Percentiles rank a stretch among this genome's conserved stretches.
phyloP scores from a whole-genome alignment of 2,113 vertebrate genomes.

The Sinocyclocheilus rhinocerous region DNA sequence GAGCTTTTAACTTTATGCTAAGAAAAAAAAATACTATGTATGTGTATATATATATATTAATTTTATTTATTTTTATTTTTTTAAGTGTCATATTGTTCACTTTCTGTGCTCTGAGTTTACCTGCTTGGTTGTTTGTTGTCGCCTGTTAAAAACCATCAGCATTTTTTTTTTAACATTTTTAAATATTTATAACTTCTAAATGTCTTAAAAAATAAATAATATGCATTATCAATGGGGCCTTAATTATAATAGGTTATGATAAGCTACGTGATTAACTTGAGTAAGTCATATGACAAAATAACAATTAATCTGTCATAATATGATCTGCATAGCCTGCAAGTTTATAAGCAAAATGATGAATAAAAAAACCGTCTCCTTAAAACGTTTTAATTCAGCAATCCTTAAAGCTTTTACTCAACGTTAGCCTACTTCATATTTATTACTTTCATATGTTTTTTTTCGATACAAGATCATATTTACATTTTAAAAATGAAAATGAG shows the following conservation, averaged over 20 bases:
- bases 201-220: background rate
- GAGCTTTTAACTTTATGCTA: background rate
- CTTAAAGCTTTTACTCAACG: too few species aligned
- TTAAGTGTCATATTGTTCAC: background rate
- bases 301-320: background rate
- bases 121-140: background rate
- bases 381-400: background rate
- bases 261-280: background rate
- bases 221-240: background rate
- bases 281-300: background rate
- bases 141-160: background rate
- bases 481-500: too few species aligned
- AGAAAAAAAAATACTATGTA: background rate
- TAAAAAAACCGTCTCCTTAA: background rate
- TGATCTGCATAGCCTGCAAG: background rate
- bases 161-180: too few species aligned
- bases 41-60: too few species aligned
- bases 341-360: background rate
- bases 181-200: too few species aligned
- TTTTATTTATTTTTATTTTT: too few species aligned
- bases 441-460: background rate
- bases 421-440: too few species aligned
- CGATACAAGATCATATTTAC: background rate
- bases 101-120: background rate
- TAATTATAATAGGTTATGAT: background rate